phyloP scores from a whole-genome alignment of 2,113 vertebrate genomes.

The Bettongia penicillata region DNA sequence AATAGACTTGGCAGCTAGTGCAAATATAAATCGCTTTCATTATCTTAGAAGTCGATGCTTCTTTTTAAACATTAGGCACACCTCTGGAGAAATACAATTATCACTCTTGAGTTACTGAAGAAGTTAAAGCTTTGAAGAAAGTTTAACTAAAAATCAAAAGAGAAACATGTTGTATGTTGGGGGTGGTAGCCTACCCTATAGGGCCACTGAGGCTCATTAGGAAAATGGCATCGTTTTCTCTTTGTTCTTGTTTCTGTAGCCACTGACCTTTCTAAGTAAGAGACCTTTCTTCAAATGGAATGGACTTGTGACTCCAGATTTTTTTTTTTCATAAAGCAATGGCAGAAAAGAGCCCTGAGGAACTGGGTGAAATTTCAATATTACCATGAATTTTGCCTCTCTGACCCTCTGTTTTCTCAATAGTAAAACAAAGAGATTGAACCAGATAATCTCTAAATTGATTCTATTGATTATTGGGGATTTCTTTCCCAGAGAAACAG shows the following conservation, averaged over 20 bases:
- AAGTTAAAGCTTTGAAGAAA: slow-evolving; percentile 76
- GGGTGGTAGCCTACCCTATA: slow-evolving; percentile 37
- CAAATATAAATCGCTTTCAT: slow-evolving; percentile 70
- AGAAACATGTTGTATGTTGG: slow-evolving; percentile 30
- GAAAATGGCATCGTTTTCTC: slow-evolving; percentile 52
- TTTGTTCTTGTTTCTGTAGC: background rate
- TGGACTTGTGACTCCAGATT: slow-evolving; percentile 33
- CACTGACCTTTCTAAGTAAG: background rate
- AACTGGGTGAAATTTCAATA: background rate
- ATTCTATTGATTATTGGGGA: background rate
- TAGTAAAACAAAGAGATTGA: background rate
- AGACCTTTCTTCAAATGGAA: slow-evolving; percentile 61
- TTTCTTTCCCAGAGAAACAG: background rate
- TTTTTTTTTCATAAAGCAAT: slow-evolving; percentile 62
- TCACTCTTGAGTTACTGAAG: slow-evolving; percentile 69
- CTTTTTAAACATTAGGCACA: slow-evolving; percentile 69
- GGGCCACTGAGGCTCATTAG: slow-evolving; percentile 46
- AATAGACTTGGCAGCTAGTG: slow-evolving; percentile 56
- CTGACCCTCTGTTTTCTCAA: background rate
- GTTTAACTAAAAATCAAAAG: slow-evolving; percentile 78
- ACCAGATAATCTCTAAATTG: background rate
- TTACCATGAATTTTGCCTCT: background rate
- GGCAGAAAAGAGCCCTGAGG: background rate
- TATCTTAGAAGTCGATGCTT: slow-evolving; percentile 66
- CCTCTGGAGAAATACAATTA: slow-evolving; percentile 73